Evolutionary conservation across 1,140 invertebrate species (phyloP).

Genomic region (Cydia amplana): DNA sequence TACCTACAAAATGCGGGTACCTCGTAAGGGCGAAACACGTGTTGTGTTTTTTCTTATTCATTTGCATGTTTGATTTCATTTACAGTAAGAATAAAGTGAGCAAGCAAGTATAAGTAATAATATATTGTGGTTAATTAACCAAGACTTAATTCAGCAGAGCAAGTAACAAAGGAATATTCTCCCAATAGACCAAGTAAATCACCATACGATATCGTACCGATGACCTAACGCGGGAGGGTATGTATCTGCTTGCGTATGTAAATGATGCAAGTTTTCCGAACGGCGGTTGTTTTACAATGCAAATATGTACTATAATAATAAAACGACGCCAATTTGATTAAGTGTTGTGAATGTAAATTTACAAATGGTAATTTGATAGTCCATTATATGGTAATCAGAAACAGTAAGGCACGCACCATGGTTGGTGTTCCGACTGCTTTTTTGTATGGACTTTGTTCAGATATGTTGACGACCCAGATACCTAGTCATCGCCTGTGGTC

Average conservation of each 20-base stretch:
- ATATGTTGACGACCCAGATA: conserved; percentile 22
- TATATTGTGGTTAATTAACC: too few relatives aligned
- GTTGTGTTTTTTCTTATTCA: too few relatives aligned
- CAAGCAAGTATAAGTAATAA: too few relatives aligned
- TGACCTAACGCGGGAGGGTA: neutral
- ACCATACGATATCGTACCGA: too few relatives aligned
- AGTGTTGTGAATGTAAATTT: conserved; percentile 47
- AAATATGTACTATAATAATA: conserved; percentile 35
- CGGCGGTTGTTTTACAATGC: conserved; percentile 41
- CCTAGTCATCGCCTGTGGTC: conserved; percentile 5
- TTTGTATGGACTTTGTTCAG: conserved; percentile 4
- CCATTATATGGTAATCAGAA: conserved; percentile 57
- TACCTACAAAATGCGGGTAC: too few relatives aligned
- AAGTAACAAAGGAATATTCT: too few relatives aligned
- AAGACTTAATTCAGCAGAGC: too few relatives aligned
- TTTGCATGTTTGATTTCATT: too few relatives aligned
- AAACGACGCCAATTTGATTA: conserved; percentile 45
- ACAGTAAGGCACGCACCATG: conserved; percentile 47
- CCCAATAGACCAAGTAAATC: too few relatives aligned
- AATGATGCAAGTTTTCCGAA: conserved; percentile 26
- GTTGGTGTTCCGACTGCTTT: conserved; percentile 32
- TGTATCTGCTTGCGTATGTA: neutral
- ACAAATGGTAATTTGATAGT: conserved; percentile 54
- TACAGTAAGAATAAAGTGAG: too few relatives aligned
- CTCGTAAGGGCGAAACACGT: too few relatives aligned